Evolutionary conservation across 2,797 vertebrate genomes (phyloP).

Genomic region (Mastacembelus armatus): DNA sequence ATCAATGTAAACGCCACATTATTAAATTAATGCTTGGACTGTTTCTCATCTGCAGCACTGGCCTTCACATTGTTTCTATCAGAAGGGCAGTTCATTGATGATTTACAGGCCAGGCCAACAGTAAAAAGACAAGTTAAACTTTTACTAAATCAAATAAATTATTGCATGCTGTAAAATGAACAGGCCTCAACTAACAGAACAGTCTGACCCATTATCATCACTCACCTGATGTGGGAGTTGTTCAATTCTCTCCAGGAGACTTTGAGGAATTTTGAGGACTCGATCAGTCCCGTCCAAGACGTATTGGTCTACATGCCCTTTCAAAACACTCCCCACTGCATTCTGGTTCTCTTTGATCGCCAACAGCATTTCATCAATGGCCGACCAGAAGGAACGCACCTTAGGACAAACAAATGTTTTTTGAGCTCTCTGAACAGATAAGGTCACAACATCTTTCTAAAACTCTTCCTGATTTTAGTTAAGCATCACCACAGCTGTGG

Average conservation of each 20-base stretch:
- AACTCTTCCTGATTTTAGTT: too few species aligned
- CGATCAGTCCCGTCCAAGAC: slow-evolving; percentile 85
- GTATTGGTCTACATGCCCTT: slow-evolving; percentile 72
- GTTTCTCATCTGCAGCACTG: too few species aligned
- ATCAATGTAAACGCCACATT: too few species aligned
- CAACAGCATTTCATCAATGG: slow-evolving; percentile 75
- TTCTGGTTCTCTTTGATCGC: slow-evolving; percentile 82
- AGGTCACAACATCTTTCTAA: not conserved
- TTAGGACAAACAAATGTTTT: slow-evolving; percentile 48
- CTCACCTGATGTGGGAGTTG: slow-evolving; percentile 80
- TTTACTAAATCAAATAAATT: too few species aligned
- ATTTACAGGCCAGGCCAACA: too few species aligned
- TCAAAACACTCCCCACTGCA: slow-evolving; percentile 84
- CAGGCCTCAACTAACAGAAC: too few species aligned
- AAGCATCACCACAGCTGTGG: too few species aligned
- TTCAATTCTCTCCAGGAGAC: slow-evolving; percentile 83
- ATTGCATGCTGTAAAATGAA: too few species aligned
- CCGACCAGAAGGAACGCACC: slow-evolving; percentile 88
- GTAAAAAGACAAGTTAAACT: too few species aligned
- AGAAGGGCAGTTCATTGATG: too few species aligned
- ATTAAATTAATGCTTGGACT: not conserved
- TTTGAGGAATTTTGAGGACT: slow-evolving; percentile 80
- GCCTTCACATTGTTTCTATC: not conserved
- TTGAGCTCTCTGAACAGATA: not conserved
- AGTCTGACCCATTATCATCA: not conserved